A percentile compares a stretch with the other conserved stretches of the same genome.
phyloP scores from a whole-genome alignment of 2,888 invertebrate genomes.

The Oligia strigilis region DNA sequence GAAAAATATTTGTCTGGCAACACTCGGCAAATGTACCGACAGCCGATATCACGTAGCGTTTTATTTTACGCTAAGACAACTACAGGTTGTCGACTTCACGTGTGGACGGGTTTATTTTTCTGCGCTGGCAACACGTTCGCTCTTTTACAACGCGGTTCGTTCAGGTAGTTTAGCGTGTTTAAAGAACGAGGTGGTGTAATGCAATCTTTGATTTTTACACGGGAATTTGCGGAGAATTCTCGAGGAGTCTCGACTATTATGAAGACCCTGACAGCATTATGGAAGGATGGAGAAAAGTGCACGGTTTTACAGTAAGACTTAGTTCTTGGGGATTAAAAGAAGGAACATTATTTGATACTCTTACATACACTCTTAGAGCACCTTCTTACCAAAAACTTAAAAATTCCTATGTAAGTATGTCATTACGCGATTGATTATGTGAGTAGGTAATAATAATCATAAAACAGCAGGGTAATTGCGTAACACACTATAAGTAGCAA shows the following conservation, averaged over 20 bases:
- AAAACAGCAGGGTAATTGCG: too few relatives aligned
- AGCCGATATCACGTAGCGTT: constrained; percentile 76
- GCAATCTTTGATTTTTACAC: constrained; percentile 52
- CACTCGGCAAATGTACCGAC: constrained; percentile 65
- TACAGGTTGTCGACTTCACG: constrained; percentile 71
- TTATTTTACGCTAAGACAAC: constrained; percentile 81
- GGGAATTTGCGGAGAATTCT: constrained; percentile 22
- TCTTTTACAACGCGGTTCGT: constrained; percentile 66
- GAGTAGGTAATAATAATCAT: neutral
- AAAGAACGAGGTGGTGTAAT: constrained; percentile 41
- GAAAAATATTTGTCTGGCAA: constrained; percentile 89
- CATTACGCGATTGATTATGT: neutral
- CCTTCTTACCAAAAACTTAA: neutral
- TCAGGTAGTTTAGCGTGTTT: constrained; percentile 48
- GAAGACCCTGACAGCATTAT: constrained; percentile 9
- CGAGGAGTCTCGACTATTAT: constrained; percentile 20
- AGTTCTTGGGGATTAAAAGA: neutral
- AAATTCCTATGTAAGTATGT: neutral
- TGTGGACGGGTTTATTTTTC: constrained; percentile 65
- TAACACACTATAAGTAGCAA: too few relatives aligned
- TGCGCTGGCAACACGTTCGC: constrained; percentile 70
- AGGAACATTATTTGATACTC: neutral
- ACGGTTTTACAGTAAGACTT: neutral
- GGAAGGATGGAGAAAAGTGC: neutral
- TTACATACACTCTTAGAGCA: too few relatives aligned